These are phyloP conservation scores for Pithecia hirsuta DNA, from an alignment of 2,797 vertebrate species.

Conservation along the genomic window DNA sequence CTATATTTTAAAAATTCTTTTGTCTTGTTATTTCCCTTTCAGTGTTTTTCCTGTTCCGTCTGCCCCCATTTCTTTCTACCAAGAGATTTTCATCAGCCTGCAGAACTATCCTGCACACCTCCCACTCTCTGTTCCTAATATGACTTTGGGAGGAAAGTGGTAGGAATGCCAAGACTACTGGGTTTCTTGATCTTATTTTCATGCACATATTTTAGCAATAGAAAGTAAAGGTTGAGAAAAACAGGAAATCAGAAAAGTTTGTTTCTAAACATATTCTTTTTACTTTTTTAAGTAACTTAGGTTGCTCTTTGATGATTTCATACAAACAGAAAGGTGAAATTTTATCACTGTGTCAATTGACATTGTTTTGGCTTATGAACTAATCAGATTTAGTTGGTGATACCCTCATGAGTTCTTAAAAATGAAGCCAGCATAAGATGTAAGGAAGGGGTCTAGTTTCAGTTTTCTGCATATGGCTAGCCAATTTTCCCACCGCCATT, in stretches of 20 bases:
- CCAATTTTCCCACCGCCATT: no score
- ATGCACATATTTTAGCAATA: slow-evolving; percentile 31
- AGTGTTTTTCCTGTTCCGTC: not conserved
- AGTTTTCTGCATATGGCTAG: no score
- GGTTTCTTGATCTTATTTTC: slow-evolving; percentile 27
- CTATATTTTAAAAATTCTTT: not conserved
- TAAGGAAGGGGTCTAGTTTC: no score
- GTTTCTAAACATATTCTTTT: slow-evolving; percentile 8
- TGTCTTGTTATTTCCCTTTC: not conserved
- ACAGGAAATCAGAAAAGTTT: not conserved
- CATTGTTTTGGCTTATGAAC: not conserved
- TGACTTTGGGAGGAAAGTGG: not conserved
- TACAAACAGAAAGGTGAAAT: not conserved
- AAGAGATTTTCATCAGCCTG: not conserved
- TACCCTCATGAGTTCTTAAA: not conserved
- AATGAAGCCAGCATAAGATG: not conserved
- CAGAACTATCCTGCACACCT: not conserved
- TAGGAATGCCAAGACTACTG: slow-evolving; percentile 25
- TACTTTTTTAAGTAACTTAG: not conserved
- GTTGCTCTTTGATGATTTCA: not conserved
- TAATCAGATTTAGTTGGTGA: not conserved
- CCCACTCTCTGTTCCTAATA: not conserved
- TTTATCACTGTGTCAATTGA: not conserved
- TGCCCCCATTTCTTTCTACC: not conserved
- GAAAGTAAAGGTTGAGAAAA: slow-evolving; percentile 9